phyloP scores from a whole-genome alignment of 2,797 vertebrate genomes.

The Pteronotus mesoamericanus region DNA sequence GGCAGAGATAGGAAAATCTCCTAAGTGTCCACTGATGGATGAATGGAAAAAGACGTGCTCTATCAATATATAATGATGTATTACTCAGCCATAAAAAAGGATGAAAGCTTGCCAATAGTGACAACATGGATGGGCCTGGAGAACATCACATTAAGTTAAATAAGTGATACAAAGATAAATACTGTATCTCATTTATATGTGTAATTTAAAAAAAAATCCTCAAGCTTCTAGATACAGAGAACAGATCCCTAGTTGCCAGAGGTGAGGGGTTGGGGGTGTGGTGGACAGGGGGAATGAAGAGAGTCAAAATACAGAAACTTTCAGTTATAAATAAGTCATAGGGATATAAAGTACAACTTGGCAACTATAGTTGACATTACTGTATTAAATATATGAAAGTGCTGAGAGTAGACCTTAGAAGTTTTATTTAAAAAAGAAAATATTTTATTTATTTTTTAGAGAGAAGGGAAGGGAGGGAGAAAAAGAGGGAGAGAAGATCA shows the following conservation, averaged over 20 bases:
- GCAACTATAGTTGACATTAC: background rate
- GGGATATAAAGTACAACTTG: background rate
- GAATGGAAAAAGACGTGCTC: background rate
- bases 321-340: background rate
- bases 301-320: background rate
- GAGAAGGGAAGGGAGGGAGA: too few species aligned
- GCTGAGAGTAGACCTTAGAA: background rate
- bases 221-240: background rate
- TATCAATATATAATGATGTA: background rate
- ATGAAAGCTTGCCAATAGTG: background rate
- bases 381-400: background rate
- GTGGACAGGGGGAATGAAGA: background rate
- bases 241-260: background rate
- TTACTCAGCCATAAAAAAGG: background rate
- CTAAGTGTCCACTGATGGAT: background rate
- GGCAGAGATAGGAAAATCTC: background rate
- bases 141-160: background rate
- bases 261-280: too few species aligned
- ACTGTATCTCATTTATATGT: background rate
- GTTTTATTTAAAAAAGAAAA: too few species aligned
- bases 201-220: background rate
- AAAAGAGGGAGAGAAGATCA: too few species aligned
- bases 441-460: too few species aligned
- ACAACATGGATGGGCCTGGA: background rate
- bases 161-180: background rate